These are phyloP conservation scores for Clusia tigrina DNA, from an alignment of 2,888 invertebrate genomes.

Conservation along the genomic window DNA sequence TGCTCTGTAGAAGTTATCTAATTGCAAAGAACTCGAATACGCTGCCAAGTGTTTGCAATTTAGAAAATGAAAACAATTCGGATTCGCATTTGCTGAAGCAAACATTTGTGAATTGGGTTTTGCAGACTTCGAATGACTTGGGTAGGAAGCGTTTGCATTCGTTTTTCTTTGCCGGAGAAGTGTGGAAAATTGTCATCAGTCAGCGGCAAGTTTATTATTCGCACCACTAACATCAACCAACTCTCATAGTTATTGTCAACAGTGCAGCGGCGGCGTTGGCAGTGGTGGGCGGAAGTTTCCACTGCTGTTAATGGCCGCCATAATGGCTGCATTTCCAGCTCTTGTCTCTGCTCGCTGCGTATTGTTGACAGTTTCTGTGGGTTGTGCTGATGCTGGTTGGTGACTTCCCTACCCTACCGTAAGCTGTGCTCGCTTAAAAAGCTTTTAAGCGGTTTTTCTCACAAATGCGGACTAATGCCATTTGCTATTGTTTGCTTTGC, in stretches of 20 bases:
- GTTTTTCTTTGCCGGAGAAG: not conserved
- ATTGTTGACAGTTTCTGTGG: too few species aligned
- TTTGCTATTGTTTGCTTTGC: constrained; percentile 1
- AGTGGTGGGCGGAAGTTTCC: not conserved
- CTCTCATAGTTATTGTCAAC: constrained; percentile 3
- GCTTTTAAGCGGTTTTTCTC: constrained; percentile 1
- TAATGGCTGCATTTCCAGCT: constrained; percentile 4
- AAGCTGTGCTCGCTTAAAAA: not conserved
- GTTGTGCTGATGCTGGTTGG: not conserved
- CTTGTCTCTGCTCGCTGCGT: too few species aligned
- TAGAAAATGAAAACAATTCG: too few species aligned
- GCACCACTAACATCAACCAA: not conserved
- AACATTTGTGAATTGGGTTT: not conserved
- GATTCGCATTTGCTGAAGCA: too few species aligned
- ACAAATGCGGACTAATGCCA: not conserved
- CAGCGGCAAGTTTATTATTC: not conserved
- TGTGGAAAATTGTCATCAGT: not conserved
- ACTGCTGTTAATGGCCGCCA: not conserved
- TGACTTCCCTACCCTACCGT: not conserved
- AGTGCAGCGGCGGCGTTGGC: not conserved
- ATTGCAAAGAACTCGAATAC: too few species aligned
- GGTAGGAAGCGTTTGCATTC: not conserved
- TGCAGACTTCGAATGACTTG: not conserved
- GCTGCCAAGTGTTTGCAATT: too few species aligned
- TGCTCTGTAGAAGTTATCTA: too few species aligned